Evolutionary conservation across 2,888 invertebrate genomes (phyloP), one percentile per base, ranked within the genome.

Genomic region (Neoscelio sp.): DNA sequence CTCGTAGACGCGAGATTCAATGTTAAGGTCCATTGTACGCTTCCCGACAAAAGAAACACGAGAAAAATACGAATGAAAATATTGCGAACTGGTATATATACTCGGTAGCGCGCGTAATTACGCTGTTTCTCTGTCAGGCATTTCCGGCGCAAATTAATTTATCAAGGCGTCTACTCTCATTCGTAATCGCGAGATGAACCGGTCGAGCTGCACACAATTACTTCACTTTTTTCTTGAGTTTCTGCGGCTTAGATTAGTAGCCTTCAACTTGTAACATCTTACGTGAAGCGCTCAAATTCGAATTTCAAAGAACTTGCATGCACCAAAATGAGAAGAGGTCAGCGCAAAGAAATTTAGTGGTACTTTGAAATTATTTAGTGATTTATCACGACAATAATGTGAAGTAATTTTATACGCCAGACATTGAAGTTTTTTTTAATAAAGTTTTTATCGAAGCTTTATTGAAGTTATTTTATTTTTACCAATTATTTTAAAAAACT

Each of bases 101-200:
- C 46, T 62, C 50, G 54, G 86, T 56, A 56, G 56, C 56, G 80
- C 74, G 77, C 80, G 84, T 87, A 88, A 88, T 84, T 82, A 85
- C 87, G 87, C 85, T 83, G 86, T 87, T 88, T 88, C 83, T 85
- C 82, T 84, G 88, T 87, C 88, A 86, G 87, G 67, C 80, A 82
- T 87, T 88, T 88, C 88, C 87, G 86, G 88, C 85, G 87, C 82
- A 86, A 88, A 88, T 88, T 87, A 88, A 88, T 88, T 88, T 88
- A 88, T 88, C 88, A 87, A 86, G 70, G 62, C 56, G 56, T 35
- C 62, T 52, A 76, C 38, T 15, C 8, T 13, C 40, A 5, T 26
- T 33, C 33, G 15, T 7, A 15, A 35, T 56, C 46, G 23, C 40
- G 10, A n/a, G 7, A 48, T 62, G 33, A 67, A 50, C 44, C 52